Percentiles rank a stretch among this genome's conserved stretches.
Evolutionary conservation across 2,113 vertebrate genomes (phyloP).

Genomic region (Rhinoderma darwinii): DNA sequence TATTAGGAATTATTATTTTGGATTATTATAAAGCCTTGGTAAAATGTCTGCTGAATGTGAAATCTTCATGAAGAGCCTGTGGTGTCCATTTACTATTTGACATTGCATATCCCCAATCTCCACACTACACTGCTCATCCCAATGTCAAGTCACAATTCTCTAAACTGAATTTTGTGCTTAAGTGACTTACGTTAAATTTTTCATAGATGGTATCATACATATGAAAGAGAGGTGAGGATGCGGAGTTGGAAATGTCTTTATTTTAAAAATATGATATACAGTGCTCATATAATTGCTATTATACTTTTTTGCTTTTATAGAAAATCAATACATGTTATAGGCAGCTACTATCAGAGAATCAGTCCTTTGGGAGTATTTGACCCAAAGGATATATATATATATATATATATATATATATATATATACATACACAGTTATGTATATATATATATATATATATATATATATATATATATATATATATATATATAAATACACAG

Average conservation of each 20-base stretch:
- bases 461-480: too few species aligned
- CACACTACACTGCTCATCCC: background rate
- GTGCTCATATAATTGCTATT: background rate
- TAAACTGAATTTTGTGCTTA: background rate
- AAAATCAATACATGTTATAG: background rate
- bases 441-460: too few species aligned
- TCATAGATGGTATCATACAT: background rate
- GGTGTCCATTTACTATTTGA: background rate
- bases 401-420: too few species aligned
- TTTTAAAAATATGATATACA: background rate
- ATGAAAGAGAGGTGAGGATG: background rate
- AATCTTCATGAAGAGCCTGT: background rate
- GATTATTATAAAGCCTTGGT: slow-evolving; percentile 29
- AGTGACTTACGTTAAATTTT: background rate
- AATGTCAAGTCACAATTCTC: background rate
- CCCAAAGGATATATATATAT: too few species aligned
- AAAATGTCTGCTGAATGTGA: slow-evolving; percentile 17
- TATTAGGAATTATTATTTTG: slow-evolving; percentile 25
- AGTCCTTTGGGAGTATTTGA: too few species aligned
- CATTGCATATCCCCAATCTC: background rate
- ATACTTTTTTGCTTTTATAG: background rate
- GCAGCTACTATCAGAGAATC: too few species aligned
- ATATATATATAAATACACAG: too few species aligned
- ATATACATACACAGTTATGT: too few species aligned
- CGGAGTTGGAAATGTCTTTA: too few species aligned